Percentiles rank a stretch among this genome's conserved stretches.
Evolutionary conservation across 2,797 vertebrate genomes (phyloP).

Genomic region (Anableps anableps): DNA sequence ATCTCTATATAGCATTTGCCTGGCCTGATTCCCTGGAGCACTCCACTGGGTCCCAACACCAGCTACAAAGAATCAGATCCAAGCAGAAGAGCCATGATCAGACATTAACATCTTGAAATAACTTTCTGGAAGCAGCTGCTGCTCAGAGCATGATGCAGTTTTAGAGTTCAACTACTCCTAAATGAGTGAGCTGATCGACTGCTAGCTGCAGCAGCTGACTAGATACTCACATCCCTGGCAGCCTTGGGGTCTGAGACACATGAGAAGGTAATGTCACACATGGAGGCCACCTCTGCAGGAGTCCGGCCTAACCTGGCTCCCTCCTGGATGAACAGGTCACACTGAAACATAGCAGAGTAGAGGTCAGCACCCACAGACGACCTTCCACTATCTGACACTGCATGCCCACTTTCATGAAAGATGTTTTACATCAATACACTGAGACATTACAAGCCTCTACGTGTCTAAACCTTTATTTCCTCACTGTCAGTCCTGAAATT

Average conservation of each 20-base stretch:
- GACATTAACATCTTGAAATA: too few relatives aligned
- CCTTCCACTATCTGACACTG: too few relatives aligned
- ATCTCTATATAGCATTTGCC: slow-evolving; percentile 98
- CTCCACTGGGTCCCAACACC: slow-evolving; percentile 96
- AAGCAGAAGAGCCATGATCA: neutral
- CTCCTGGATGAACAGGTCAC: slow-evolving; percentile 99
- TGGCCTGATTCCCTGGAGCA: slow-evolving; percentile 96
- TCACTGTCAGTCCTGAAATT: neutral
- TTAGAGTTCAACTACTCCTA: too few relatives aligned
- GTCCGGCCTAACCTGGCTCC: slow-evolving; percentile 96
- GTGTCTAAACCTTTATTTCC: neutral
- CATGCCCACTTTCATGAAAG: neutral
- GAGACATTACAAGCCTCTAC: too few relatives aligned
- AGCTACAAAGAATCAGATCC: slow-evolving; percentile 77
- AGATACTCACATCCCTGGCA: slow-evolving; percentile 93
- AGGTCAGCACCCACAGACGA: neutral
- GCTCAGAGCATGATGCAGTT: too few relatives aligned
- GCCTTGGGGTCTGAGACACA: slow-evolving; percentile 98
- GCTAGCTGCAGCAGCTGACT: too few relatives aligned
- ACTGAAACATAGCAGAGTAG: slow-evolving; percentile 75
- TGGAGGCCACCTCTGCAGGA: slow-evolving; percentile 97
- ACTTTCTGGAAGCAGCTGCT: too few relatives aligned
- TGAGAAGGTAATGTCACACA: slow-evolving; percentile 98
- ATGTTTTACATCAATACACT: too few relatives aligned
- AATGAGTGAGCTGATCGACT: too few relatives aligned